These are phyloP conservation scores for Trachemys scripta DNA, from an alignment of 2,113 vertebrate genomes.

Conservation along the genomic window DNA sequence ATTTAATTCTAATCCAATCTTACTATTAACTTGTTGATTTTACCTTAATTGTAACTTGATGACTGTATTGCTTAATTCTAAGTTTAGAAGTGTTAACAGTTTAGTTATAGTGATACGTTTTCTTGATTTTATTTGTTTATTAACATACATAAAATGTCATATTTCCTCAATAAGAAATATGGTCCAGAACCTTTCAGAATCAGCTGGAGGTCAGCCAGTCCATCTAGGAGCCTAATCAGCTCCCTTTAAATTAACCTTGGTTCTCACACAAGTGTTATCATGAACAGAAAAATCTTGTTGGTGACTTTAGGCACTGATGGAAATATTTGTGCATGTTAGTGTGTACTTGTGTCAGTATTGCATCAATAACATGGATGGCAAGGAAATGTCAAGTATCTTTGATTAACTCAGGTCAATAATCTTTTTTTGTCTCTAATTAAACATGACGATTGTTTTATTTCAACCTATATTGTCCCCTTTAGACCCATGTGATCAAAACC, in stretches of 20 bases:
- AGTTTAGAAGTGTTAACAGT: background rate
- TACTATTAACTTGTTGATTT: background rate
- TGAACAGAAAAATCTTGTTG: background rate
- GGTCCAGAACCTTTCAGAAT: background rate
- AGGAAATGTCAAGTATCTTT: background rate
- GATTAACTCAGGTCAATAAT: constrained; percentile 21
- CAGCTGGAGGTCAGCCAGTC: background rate
- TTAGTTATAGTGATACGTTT: background rate
- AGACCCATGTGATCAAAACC: constrained; percentile 33
- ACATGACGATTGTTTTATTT: constrained; percentile 32
- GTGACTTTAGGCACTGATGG: background rate
- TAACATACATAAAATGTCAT: background rate
- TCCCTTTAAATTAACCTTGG: background rate
- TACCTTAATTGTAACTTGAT: background rate
- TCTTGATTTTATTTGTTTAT: background rate
- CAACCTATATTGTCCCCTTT: constrained; percentile 46
- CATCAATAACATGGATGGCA: background rate
- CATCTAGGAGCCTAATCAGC: background rate
- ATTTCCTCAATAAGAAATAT: background rate
- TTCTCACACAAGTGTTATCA: background rate
- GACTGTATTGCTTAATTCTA: background rate
- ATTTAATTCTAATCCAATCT: background rate
- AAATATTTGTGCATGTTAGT: background rate
- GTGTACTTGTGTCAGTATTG: background rate
- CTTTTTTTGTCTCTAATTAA: constrained; percentile 29